Conservation (phyloP, 2,113 vertebrate species). For the Lampris megalopsis region DNA sequence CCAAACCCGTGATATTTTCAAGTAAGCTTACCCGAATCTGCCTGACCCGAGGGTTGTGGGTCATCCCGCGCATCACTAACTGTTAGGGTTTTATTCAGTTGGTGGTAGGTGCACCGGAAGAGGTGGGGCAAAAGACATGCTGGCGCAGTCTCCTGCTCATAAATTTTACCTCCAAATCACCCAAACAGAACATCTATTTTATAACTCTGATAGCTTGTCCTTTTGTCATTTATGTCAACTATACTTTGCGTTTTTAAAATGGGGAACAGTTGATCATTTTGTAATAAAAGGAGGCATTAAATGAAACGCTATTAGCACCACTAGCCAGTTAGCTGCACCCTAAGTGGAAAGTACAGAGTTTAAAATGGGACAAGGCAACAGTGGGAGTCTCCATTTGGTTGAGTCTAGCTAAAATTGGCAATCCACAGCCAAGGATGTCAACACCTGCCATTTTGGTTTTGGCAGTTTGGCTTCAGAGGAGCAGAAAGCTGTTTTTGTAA, state of each 20-base stretch:
- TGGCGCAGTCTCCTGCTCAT: no score
- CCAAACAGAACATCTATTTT: no score
- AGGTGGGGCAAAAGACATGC: no score
- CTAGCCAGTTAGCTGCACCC: neutral
- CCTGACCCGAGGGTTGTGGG: no score
- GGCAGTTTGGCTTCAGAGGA: conserved; percentile 33
- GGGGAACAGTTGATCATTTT: neutral
- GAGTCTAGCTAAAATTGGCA: neutral
- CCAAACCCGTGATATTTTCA: no score
- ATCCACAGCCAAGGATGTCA: neutral
- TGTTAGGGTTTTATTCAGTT: no score
- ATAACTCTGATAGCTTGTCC: neutral
- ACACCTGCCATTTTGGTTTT: conserved; percentile 7
- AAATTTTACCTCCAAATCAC: no score
- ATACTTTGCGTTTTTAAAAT: neutral
- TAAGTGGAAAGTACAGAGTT: conserved; percentile 28
- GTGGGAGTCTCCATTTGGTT: conserved; percentile 21
- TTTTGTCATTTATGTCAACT: neutral
- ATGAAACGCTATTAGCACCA: neutral
- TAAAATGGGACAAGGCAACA: conserved; percentile 1
- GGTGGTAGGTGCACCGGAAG: no score
- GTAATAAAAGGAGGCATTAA: neutral
- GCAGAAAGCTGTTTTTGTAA: conserved; percentile 50
- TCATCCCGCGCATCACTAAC: no score
- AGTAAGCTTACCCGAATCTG: no score